Percentiles rank a stretch among this genome's conserved stretches.
Evolutionary conservation across 2,888 invertebrate genomes (phyloP).

Genomic region (Chironomus tentans): DNA sequence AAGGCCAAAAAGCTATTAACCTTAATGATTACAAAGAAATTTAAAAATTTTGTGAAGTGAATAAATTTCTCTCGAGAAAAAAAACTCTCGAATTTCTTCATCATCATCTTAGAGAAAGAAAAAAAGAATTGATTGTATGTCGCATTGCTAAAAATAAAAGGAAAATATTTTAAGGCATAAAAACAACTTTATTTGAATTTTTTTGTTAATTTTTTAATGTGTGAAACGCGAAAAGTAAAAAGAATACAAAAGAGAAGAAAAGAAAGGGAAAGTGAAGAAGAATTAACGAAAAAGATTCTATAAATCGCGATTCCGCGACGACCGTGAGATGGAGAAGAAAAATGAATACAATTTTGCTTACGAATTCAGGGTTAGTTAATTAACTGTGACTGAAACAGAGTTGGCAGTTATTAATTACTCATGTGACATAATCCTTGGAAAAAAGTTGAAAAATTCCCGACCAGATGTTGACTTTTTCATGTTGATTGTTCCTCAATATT

Average conservation of each 20-base stretch:
- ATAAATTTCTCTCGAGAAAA: too few species aligned
- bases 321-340: slow-evolving; percentile 12
- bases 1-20: too few species aligned
- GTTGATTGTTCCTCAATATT: too few species aligned
- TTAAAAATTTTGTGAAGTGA: too few species aligned
- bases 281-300: too few species aligned
- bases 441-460: too few species aligned
- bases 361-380: slow-evolving; percentile 53
- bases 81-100: too few species aligned
- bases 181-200: neutral
- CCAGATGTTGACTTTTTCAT: too few species aligned
- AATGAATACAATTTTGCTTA: slow-evolving; percentile 56
- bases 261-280: neutral
- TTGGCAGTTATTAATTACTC: too few species aligned
- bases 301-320: neutral
- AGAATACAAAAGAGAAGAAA: neutral
- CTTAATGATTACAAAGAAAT: too few species aligned
- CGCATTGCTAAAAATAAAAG: slow-evolving; percentile 23
- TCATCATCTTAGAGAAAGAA: neutral
- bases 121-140: slow-evolving; percentile 6
- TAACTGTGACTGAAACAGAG: neutral
- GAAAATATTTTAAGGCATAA: neutral
- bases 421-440: too few species aligned
- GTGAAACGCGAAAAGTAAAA: slow-evolving; percentile 8
- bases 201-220: neutral